Base-by-base conservation (phyloP, 2,888 invertebrate genomes). In the Drosophila nigricruria region DNA sequence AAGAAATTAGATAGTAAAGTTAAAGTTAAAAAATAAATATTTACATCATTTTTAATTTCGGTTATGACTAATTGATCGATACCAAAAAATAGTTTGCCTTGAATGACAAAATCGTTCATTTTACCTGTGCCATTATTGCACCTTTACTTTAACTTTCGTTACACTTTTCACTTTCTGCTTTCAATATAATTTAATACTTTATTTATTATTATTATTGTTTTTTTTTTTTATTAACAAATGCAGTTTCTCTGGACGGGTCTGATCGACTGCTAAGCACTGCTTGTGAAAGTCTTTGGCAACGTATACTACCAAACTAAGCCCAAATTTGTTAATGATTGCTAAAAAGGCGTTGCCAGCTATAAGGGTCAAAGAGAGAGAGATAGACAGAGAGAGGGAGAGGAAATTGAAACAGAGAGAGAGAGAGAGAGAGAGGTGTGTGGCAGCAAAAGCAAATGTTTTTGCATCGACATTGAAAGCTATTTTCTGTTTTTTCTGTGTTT, bases 41-140 rank as follows among this genome's bases (percentile, higher is more conserved):
- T 10, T 12, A 20, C 20, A 9, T 50, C 32, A 34, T 23, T 23
- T 34, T 32, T 49, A 18, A 4, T 52, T 52, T 38, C 16, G 20
- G 27, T 53, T 23, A 80, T 77, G 80, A 77, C 77, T 76, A 73
- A 65, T 27, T 54, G 16, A 25, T 34, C 49, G 36, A 62, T 57
- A 47, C n/a, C 32, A 59, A 9, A 12, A 5, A 18, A 64, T n/a
- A 62, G 34, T 56, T 27, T 42, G 43, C 45, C 50, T 56, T 12
- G 10, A 45, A 56, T 53, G 70, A 73, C 70, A 49, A 77, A 68
- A 70, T 72, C 65, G 54, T 68, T 10, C 12, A 56, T 66, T 50
- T 87, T 87, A 84, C 88, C 89, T 72, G 64, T 40, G 78, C 81
- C 85, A 89, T 84, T 78, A 77, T 79, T 58, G 36, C 36, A n/a